Conservation (phyloP, 2,888 invertebrate genomes). For the Malacosoma neustria region DNA sequence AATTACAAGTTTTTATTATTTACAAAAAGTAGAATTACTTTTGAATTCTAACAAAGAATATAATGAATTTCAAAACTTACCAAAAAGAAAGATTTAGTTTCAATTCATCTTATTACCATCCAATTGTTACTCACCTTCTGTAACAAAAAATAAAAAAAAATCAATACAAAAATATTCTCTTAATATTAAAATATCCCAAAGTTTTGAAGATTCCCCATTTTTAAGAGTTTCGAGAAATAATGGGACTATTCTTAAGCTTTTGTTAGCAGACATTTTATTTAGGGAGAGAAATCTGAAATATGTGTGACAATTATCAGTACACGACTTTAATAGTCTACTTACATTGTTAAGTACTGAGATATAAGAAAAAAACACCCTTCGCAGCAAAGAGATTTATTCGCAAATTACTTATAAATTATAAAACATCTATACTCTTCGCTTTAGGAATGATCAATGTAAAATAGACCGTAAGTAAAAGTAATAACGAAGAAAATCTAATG, state of each 20-base stretch:
- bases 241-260: constrained; percentile 22
- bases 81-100: constrained; percentile 1
- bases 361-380: constrained; percentile 57
- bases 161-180: constrained; percentile 38
- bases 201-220: constrained; percentile 18
- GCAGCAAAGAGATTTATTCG: constrained; percentile 64
- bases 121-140: constrained; percentile 62
- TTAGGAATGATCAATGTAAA: background rate
- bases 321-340: constrained; percentile 70
- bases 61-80: constrained; percentile 11
- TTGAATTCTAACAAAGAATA: background rate
- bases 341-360: constrained; percentile 47
- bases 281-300: constrained; percentile 54
- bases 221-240: constrained; percentile 36
- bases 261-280: constrained; percentile 20
- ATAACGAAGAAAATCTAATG: background rate
- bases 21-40: too few species aligned
- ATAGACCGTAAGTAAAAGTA: background rate
- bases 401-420: constrained; percentile 71
- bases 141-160: constrained; percentile 43
- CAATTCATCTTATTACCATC: constrained; percentile 14
- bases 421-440: constrained; percentile 15
- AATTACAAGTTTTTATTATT: too few species aligned
- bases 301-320: constrained; percentile 75
- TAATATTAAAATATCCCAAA: constrained; percentile 21